phyloP scores from a whole-genome alignment of 2,113 vertebrate genomes.

The Eptesicus fuscus region DNA sequence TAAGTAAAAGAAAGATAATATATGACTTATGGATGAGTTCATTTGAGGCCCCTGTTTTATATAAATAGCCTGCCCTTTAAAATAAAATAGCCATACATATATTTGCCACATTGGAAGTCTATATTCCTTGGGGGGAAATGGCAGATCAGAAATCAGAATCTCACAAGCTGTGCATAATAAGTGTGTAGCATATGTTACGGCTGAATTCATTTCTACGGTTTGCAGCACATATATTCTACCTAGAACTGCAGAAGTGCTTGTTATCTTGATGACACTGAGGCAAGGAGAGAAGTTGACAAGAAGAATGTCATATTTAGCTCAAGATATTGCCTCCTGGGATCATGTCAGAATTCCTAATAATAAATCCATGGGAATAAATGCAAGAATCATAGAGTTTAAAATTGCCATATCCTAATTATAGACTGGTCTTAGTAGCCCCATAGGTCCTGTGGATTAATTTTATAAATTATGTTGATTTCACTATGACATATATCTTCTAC shows the following conservation, averaged over 20 bases:
- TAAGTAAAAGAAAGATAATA: slow-evolving; percentile 33
- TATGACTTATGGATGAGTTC: slow-evolving; percentile 64
- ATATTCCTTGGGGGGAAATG: slow-evolving; percentile 71
- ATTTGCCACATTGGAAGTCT: slow-evolving; percentile 71
- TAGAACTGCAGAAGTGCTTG: slow-evolving; percentile 72
- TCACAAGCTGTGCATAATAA: slow-evolving; percentile 82
- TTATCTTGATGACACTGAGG: slow-evolving; percentile 68
- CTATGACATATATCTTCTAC: slow-evolving; percentile 25
- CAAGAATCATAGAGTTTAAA: slow-evolving; percentile 55
- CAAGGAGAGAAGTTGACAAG: slow-evolving; percentile 52
- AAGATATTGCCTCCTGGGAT: slow-evolving; percentile 35
- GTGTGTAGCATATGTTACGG: slow-evolving; percentile 74
- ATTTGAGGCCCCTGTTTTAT: slow-evolving; percentile 4
- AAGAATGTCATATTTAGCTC: slow-evolving; percentile 62
- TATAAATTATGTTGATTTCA: slow-evolving; percentile 54
- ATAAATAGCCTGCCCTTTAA: slow-evolving; percentile 67
- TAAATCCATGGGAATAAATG: slow-evolving; percentile 63
- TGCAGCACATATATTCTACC: slow-evolving; percentile 69
- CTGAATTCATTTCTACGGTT: slow-evolving; percentile 73
- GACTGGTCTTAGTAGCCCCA: slow-evolving; percentile 12
- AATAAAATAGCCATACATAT: not conserved
- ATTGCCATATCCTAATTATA: slow-evolving; percentile 62
- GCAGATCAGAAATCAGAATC: slow-evolving; percentile 78
- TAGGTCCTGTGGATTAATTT: slow-evolving; percentile 36
- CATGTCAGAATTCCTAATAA: slow-evolving; percentile 53